Percentiles rank a stretch among this genome's conserved stretches.
Conservation (phyloP, 2,113 vertebrate genomes). For the Sinocyclocheilus grahami region DNA sequence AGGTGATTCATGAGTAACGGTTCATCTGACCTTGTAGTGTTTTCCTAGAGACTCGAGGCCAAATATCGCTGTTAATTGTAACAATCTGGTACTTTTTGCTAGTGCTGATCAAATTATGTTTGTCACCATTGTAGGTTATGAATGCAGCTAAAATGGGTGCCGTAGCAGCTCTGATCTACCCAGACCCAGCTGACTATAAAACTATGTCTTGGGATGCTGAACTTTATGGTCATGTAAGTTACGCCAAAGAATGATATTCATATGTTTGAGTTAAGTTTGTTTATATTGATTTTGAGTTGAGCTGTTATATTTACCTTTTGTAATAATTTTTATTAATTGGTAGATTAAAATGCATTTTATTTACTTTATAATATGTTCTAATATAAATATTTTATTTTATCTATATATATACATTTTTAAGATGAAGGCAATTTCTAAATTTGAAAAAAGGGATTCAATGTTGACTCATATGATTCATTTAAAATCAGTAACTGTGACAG, state of each 20-base stretch:
- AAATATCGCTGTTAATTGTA: not conserved
- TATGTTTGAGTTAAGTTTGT: not conserved
- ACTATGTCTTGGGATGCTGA: not conserved
- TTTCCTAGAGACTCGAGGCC: not conserved
- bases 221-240: conserved; percentile 88
- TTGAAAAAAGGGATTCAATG: not conserved
- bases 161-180: conserved; percentile 85
- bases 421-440: not conserved
- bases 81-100: not conserved
- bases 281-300: not conserved
- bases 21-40: not conserved
- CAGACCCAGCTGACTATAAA: conserved; percentile 62
- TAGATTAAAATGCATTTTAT: not conserved
- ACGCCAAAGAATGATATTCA: not conserved
- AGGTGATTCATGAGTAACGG: conserved; percentile 62
- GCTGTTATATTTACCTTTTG: not conserved
- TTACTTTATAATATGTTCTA: not conserved
- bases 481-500: not conserved
- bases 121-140: conserved; percentile 75
- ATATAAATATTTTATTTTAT: not conserved
- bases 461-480: not conserved
- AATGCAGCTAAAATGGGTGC: conserved; percentile 79
- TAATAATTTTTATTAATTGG: not conserved
- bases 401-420: not conserved
- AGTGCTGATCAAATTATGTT: not conserved